Conservation (phyloP, 2,888 invertebrate genomes). For the Agonopterix heracliana region DNA sequence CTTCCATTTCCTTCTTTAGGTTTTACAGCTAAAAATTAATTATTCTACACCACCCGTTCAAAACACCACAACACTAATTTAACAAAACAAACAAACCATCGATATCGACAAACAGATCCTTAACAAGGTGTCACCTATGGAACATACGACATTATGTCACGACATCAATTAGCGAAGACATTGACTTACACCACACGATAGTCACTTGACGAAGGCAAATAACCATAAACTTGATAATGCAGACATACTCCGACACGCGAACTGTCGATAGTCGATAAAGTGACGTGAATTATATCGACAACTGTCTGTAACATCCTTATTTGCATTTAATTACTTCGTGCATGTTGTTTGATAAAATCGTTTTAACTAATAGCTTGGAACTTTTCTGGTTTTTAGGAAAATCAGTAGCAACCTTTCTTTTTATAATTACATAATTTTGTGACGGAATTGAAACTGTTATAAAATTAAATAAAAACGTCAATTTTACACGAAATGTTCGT, state of each 20-base stretch:
- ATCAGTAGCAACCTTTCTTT: neutral
- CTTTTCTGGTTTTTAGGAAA: neutral
- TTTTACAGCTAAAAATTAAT: too few relatives aligned
- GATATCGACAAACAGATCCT: constrained; percentile 6
- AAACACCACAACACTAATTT: too few relatives aligned
- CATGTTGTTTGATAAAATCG: neutral
- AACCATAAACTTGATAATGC: constrained; percentile 54
- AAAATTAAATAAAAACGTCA: neutral
- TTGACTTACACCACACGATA: constrained; percentile 54
- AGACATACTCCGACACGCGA: constrained; percentile 40
- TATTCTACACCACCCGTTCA: too few relatives aligned
- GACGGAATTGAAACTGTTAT: neutral
- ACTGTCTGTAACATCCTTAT: constrained; percentile 48
- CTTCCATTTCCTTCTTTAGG: too few relatives aligned
- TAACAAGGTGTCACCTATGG: constrained; percentile 15
- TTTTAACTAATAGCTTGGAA: neutral
- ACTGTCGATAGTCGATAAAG: constrained; percentile 56
- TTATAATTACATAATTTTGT: neutral
- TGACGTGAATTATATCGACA: constrained; percentile 55
- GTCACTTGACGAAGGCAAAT: constrained; percentile 37
- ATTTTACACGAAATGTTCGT: too few relatives aligned
- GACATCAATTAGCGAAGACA: constrained; percentile 50
- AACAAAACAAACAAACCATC: neutral
- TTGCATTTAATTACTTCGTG: constrained; percentile 44
- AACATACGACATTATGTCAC: constrained; percentile 32